Base-by-base conservation (phyloP, 2,888 invertebrate genomes). In the Sarcophaga subvicina region DNA sequence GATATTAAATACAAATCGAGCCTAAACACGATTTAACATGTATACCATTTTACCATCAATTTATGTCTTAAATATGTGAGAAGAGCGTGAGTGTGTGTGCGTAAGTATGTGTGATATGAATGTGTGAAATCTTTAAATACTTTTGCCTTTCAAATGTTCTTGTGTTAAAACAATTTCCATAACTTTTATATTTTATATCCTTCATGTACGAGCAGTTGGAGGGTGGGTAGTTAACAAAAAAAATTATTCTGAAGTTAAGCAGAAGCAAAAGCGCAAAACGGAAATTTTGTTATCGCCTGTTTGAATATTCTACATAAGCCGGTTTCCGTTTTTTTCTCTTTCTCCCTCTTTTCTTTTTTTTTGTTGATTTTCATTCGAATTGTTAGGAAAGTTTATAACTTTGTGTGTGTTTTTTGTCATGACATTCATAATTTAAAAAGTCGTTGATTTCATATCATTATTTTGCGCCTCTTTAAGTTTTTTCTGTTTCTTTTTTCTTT, bases 21-120 rank as follows among this genome's bases (percentile, higher is more conserved):
- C 67, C 62, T 77, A 72, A 80, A 73, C 80, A 85, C 77, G 72
- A 77, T 80, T 85, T 69, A 80, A 62, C 80, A 80, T 80, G 60
- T 54, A 4, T 10, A 12, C 54, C 54, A 54, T 54, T 54, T 54
- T 10, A 54, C 45, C 20, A 8, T n/a, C 45, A 73, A 72, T 72
- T 72, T 72, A 62, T 59, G 49, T 59, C 17, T 59, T 10, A 22
- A 60, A 73, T 62, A 45, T 60, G 60, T 62, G 60, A n/a, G 27
- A 6, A 12, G 12, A 20, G 17, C 12, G 12, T 63, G 8, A 0
- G 8, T 10, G 37, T 37, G 37, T 37, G 8, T 37, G 37, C 0
- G 3, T 27, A 8, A 70, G 27, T 11, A 62, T 59, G n/a, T n/a
- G 37, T 17, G 62, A 62, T 54, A 63, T 70, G 22, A 69, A 79